A percentile compares a stretch with the other conserved stretches of the same genome.
phyloP scores from a whole-genome alignment of 2,888 invertebrate genomes.

The Lycophotia porphyrea region DNA sequence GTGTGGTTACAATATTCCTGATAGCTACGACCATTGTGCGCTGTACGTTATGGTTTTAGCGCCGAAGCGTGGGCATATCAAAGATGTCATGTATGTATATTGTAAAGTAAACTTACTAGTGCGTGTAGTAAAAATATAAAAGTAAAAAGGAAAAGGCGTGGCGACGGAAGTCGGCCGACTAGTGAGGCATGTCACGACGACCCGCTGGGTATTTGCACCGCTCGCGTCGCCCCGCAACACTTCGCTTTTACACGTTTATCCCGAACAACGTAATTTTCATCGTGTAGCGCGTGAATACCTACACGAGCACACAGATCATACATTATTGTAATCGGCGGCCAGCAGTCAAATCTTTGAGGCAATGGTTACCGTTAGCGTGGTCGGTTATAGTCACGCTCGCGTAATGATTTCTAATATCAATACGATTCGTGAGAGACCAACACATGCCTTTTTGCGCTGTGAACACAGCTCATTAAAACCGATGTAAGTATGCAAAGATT shows the following conservation, averaged over 20 bases:
- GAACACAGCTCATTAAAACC: slow-evolving; percentile 79
- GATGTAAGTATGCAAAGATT: slow-evolving; percentile 76
- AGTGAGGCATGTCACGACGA: slow-evolving; percentile 74
- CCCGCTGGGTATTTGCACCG: slow-evolving; percentile 65
- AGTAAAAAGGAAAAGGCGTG: slow-evolving; percentile 77
- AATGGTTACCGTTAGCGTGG: slow-evolving; percentile 68
- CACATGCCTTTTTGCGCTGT: slow-evolving; percentile 72
- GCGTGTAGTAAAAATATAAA: slow-evolving; percentile 72
- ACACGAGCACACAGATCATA: slow-evolving; percentile 40
- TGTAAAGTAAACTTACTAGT: slow-evolving; percentile 64
- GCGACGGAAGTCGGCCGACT: slow-evolving; percentile 72
- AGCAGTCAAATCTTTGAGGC: slow-evolving; percentile 58
- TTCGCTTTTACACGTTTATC: slow-evolving; percentile 60
- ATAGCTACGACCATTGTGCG: slow-evolving; percentile 70
- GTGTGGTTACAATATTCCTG: slow-evolving; percentile 71
- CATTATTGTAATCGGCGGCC: slow-evolving; percentile 51
- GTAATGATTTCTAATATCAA: slow-evolving; percentile 80
- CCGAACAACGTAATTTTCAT: slow-evolving; percentile 46
- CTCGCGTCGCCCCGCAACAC: slow-evolving; percentile 57
- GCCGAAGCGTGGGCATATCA: slow-evolving; percentile 69
- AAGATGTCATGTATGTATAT: slow-evolving; percentile 66
- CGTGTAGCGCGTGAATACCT: slow-evolving; percentile 35
- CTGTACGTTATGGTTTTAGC: slow-evolving; percentile 71
- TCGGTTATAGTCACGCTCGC: slow-evolving; percentile 72
- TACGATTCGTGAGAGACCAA: slow-evolving; percentile 75